phyloP scores from a whole-genome alignment of 2,797 vertebrate species.

The Mionectes olivaceus region DNA sequence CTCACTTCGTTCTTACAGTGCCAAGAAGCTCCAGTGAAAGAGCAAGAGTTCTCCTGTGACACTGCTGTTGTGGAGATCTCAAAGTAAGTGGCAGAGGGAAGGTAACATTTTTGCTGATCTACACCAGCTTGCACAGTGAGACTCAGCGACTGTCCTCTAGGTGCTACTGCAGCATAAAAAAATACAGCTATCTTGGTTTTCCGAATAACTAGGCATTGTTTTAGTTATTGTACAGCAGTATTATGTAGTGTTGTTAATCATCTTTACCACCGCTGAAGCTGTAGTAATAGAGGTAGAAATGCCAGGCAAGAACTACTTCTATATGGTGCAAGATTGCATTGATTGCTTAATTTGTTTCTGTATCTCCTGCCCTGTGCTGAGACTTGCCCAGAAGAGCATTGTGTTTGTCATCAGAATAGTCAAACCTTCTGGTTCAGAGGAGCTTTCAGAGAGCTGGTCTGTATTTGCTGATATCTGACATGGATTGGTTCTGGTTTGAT shows the following conservation, averaged over 20 bases:
- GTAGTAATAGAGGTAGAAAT: background rate
- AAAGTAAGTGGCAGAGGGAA: background rate
- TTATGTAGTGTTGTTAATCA: background rate
- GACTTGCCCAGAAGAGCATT: background rate
- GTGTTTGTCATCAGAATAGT: background rate
- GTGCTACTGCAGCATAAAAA: slow-evolving; percentile 23
- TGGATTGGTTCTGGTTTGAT: background rate
- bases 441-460: background rate
- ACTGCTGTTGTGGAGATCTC: background rate
- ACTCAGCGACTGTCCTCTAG: background rate
- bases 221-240: background rate
- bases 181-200: background rate
- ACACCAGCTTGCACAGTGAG: background rate
- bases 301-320: background rate
- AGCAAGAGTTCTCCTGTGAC: background rate
- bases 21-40: background rate
- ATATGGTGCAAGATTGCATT: background rate
- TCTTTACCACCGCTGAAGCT: background rate
- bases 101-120: background rate
- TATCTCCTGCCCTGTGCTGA: background rate
- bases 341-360: background rate
- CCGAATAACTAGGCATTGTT: background rate
- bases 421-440: background rate
- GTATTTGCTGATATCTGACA: background rate
- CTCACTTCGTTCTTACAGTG: background rate